A percentile compares a stretch with the other conserved stretches of the same genome.
These are phyloP conservation scores for Artibeus lituratus DNA, from an alignment of 2,797 vertebrate species.

Conservation along the genomic window DNA sequence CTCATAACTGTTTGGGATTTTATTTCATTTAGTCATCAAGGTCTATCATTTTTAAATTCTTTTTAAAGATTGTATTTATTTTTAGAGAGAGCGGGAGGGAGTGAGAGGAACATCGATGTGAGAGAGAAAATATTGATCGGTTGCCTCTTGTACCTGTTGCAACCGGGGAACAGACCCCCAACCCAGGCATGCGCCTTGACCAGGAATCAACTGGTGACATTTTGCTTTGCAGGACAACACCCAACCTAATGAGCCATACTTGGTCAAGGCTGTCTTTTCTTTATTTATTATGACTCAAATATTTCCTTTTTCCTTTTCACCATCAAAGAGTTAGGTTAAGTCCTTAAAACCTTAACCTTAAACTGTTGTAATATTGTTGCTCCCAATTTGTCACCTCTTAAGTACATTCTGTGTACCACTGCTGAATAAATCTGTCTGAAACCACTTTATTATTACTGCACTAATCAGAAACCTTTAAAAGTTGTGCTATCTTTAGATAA, in stretches of 20 bases:
- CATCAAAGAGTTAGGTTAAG: not conserved
- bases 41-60: not conserved
- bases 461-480: slow-evolving; percentile 3
- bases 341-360: not conserved
- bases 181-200: not conserved
- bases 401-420: not conserved
- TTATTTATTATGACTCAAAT: not conserved
- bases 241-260: not conserved
- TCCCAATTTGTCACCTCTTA: not conserved
- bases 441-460: not conserved
- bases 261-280: not conserved
- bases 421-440: not conserved
- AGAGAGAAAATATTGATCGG: not conserved
- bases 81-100: not conserved
- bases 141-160: not conserved
- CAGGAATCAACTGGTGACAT: not conserved
- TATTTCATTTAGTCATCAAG: not conserved
- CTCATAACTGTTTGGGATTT: not conserved
- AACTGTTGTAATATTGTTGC: not conserved
- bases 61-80: not conserved
- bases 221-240: not conserved
- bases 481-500: not conserved
- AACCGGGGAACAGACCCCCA: not conserved
- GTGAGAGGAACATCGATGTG: not conserved
- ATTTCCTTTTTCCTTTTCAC: not conserved